phyloP scores from a whole-genome alignment of 2,113 vertebrate species.

The Microcebus tavaratra region DNA sequence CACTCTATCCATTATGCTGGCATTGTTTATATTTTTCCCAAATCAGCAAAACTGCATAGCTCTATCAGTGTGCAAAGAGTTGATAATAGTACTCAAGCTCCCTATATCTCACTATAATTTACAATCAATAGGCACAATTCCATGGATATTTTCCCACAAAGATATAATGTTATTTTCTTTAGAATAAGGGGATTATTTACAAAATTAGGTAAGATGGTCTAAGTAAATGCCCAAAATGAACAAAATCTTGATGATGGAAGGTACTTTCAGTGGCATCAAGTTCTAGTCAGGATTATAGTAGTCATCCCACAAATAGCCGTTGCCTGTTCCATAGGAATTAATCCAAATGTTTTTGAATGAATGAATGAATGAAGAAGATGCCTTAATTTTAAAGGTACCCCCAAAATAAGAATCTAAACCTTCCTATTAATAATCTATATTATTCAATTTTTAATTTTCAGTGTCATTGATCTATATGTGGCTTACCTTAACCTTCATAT shows the following conservation, averaged over 20 bases:
- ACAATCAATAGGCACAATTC: background rate
- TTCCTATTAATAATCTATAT: background rate
- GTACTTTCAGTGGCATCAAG: background rate
- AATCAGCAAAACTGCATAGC: background rate
- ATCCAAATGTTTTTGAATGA: background rate
- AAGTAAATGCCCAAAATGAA: background rate
- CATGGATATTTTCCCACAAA: background rate
- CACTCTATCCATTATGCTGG: background rate
- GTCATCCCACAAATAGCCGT: background rate
- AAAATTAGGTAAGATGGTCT: constrained; percentile 1
- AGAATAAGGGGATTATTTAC: background rate
- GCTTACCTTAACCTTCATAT: background rate
- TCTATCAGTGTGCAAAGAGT: background rate
- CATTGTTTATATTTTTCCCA: constrained; percentile 14
- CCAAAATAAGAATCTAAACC: background rate
- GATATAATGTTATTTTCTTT: background rate
- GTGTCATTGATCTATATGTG: background rate
- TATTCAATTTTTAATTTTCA: constrained; percentile 17
- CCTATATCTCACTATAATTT: constrained; percentile 26
- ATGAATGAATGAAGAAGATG: background rate
- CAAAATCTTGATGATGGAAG: background rate
- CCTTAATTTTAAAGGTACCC: background rate
- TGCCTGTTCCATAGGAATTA: background rate
- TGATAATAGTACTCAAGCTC: background rate
- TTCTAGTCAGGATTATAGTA: background rate